Percentiles rank a stretch among this genome's conserved stretches.
Conservation (phyloP, 1,140 invertebrate genomes). For the Sinonovacula constricta region DNA sequence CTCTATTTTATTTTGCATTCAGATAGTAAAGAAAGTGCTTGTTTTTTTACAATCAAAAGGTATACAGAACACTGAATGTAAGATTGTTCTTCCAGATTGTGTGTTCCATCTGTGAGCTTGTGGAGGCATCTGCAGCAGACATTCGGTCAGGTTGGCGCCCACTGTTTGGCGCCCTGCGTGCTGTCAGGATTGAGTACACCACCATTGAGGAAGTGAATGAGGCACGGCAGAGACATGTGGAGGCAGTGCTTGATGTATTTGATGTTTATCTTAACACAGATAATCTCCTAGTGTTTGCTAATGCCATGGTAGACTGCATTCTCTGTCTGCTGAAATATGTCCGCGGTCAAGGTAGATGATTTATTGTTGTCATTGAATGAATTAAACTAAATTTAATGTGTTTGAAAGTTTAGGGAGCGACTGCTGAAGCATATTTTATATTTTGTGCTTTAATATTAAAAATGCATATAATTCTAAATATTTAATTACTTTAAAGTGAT, state of each 20-base stretch:
- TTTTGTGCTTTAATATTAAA: neutral
- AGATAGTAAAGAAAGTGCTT: no score
- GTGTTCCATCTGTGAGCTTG: slow-evolving; percentile 95
- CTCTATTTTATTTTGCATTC: no score
- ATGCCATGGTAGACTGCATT: slow-evolving; percentile 95
- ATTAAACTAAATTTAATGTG: neutral
- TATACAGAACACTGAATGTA: no score
- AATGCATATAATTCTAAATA: no score
- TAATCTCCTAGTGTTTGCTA: slow-evolving; percentile 94
- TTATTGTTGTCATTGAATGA: neutral
- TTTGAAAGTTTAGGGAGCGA: neutral
- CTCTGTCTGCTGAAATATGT: slow-evolving; percentile 89
- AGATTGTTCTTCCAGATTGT: no score
- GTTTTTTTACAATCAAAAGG: no score
- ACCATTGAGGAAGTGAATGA: slow-evolving; percentile 76
- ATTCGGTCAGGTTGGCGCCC: slow-evolving; percentile 96
- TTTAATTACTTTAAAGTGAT: no score
- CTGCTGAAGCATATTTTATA: neutral
- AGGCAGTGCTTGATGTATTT: slow-evolving; percentile 93
- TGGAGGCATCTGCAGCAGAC: slow-evolving; percentile 94
- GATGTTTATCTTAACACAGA: slow-evolving; percentile 94
- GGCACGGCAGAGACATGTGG: slow-evolving; percentile 80
- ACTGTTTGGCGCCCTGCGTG: slow-evolving; percentile 92
- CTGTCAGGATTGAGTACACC: slow-evolving; percentile 83
- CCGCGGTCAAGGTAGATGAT: slow-evolving; percentile 79